Evolutionary conservation across 2,113 vertebrate species (phyloP).

Genomic region (Polypterus bichir): DNA sequence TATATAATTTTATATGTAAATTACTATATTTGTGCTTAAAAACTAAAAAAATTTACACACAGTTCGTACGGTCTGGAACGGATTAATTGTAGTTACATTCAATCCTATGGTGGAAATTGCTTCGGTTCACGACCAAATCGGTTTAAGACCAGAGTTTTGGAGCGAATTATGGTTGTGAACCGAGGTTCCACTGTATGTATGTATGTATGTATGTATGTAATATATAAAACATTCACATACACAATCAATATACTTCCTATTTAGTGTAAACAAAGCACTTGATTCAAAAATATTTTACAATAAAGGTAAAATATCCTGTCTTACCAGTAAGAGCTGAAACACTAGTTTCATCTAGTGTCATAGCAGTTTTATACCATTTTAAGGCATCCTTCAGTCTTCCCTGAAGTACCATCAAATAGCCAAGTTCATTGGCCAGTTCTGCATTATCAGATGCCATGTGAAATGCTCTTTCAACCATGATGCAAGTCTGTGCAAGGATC

Average conservation of each 20-base stretch:
- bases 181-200: no score
- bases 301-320: background rate
- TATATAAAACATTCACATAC: background rate
- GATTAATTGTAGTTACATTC: no score
- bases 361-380: constrained; percentile 79
- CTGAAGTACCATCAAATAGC: constrained; percentile 81
- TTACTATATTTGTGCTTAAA: no score
- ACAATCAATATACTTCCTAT: no score
- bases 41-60: no score
- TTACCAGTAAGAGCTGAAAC: constrained; percentile 73
- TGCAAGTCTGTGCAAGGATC: constrained; percentile 70
- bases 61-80: no score
- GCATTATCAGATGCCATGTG: constrained; percentile 51
- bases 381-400: constrained; percentile 71
- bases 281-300: constrained; percentile 1
- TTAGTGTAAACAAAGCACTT: background rate
- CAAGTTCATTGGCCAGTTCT: constrained; percentile 81
- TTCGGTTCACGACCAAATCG: no score
- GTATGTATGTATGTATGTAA: background rate
- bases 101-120: no score
- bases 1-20: no score
- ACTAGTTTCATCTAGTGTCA: constrained; percentile 73
- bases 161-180: no score
- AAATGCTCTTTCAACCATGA: constrained; percentile 72
- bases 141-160: no score